Conservation (phyloP, 2,888 invertebrate genomes). For the Ennomos quercinarius region DNA sequence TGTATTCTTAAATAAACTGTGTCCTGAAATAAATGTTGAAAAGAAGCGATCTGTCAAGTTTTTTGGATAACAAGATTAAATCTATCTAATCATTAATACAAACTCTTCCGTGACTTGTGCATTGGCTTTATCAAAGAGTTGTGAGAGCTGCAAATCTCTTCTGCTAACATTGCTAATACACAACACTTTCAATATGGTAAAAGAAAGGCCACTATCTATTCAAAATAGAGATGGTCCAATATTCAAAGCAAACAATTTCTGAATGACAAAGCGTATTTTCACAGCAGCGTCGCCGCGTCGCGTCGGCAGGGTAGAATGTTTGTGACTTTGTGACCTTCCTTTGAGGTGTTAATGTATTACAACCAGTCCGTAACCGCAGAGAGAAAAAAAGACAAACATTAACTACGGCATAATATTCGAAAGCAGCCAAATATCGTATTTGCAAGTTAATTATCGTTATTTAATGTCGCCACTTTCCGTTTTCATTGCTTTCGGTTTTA, state of each 20-base stretch:
- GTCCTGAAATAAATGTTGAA: too few relatives aligned
- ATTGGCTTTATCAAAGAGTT: slow-evolving; percentile 14
- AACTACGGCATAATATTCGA: slow-evolving; percentile 54
- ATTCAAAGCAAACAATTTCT: slow-evolving; percentile 16
- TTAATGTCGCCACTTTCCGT: slow-evolving; percentile 67
- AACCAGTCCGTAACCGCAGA: slow-evolving; percentile 25
- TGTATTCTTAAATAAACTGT: too few relatives aligned
- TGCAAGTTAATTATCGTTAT: slow-evolving; percentile 64
- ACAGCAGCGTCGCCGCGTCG: too few relatives aligned
- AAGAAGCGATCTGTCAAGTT: too few relatives aligned
- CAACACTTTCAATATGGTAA: not conserved
- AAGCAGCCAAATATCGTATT: slow-evolving; percentile 65
- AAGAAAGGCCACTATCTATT: slow-evolving; percentile 5
- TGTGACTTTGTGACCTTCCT: slow-evolving; percentile 36
- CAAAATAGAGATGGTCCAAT: not conserved
- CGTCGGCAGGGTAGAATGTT: slow-evolving; percentile 9
- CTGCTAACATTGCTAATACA: not conserved
- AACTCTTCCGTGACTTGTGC: slow-evolving; percentile 5
- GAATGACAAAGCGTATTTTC: slow-evolving; percentile 12
- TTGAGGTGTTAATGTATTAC: slow-evolving; percentile 38
- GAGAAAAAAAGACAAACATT: slow-evolving; percentile 44
- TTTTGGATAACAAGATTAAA: too few relatives aligned
- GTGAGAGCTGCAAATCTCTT: not conserved
- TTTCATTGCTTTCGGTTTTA: slow-evolving; percentile 55
- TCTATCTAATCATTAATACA: not conserved